phyloP scores from a whole-genome alignment of 2,113 vertebrate species.

The Hypanus sabinus region DNA sequence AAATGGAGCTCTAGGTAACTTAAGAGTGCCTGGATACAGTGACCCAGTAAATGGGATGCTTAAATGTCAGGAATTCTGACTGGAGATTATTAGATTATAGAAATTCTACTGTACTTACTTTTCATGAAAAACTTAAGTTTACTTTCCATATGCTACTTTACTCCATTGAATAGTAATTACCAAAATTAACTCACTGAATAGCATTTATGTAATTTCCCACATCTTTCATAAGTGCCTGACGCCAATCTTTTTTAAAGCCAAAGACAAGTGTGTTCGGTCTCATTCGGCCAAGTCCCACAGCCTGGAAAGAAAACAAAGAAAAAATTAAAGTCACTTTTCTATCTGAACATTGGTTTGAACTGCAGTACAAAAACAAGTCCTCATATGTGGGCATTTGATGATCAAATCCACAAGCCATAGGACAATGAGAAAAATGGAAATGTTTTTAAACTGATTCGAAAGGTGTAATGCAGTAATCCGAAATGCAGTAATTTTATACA shows the following conservation, averaged over 20 bases:
- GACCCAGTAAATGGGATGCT: too few relatives aligned
- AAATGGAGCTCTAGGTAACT: too few relatives aligned
- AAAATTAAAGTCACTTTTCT: background rate
- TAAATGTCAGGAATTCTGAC: too few relatives aligned
- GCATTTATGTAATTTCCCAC: constrained; percentile 91
- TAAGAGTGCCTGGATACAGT: too few relatives aligned
- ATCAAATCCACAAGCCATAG: background rate
- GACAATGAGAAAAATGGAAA: background rate
- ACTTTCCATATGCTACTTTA: background rate
- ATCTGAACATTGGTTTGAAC: background rate
- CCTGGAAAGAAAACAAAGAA: constrained; percentile 56
- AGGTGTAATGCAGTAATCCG: background rate
- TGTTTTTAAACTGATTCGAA: background rate
- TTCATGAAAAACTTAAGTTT: background rate
- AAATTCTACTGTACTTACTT: too few relatives aligned
- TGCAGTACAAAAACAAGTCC: background rate
- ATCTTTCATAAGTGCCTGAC: constrained; percentile 81
- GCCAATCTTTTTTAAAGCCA: constrained; percentile 95
- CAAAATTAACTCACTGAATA: constrained; percentile 77
- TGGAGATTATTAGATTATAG: too few relatives aligned
- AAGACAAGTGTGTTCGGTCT: constrained; percentile 89
- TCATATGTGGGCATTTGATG: background rate
- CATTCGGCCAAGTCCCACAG: constrained; percentile 85
- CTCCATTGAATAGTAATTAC: constrained; percentile 14
- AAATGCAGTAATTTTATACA: background rate